Base-by-base conservation (phyloP, 2,888 invertebrate genomes). In the Volucella inflata region DNA sequence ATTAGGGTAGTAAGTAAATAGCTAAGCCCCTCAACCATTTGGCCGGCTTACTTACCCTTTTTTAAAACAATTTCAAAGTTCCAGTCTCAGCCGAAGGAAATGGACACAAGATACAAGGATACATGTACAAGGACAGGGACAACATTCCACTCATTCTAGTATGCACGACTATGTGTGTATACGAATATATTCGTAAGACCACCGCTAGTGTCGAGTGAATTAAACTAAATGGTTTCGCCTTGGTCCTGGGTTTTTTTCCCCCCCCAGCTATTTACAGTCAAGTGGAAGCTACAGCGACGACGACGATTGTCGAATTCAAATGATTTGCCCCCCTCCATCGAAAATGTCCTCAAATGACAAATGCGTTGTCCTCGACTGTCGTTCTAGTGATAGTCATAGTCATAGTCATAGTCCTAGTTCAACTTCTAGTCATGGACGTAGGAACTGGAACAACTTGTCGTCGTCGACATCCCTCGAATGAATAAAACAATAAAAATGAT, bases 251-350 rank as follows among this genome's bases (percentile, higher is more conserved):
- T 30, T 1, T 30, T 6, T 30, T 30, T 6, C 36, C 46, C 40
- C 44, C 59, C 40, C 17, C 57, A 62, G 70, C 64, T 64, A 74
- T 80, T 71, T 67, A 76, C 76, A 81, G 76, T 81, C 80, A 85
- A 85, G 72, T 85, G 72, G 85, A 81, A 60, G 65, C 76, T 68
- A 62, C 51, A 65, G 14, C 64, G 60, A 67, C 68, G 68, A 75
- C 84, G 84, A 85, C 85, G 72, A 81, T 77, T 85, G 85, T 85
- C 85, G 85, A 85, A 85, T 85, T 85, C 85, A 85, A 85, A 85
- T 85, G 80, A 81, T 85, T 85, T 81, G 81, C 64, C 76, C 59
- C 79, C 70, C 16, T 48, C 30, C 46, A n/a, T 57, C 44, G 59
- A 51, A 76, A 80, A 72, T 72, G 76, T 77, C 67, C 64, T 72